A percentile compares a stretch with the other conserved stretches of the same genome.
Conservation (phyloP, 2,888 invertebrate genomes). For the Caenorhabditis wallacei region DNA sequence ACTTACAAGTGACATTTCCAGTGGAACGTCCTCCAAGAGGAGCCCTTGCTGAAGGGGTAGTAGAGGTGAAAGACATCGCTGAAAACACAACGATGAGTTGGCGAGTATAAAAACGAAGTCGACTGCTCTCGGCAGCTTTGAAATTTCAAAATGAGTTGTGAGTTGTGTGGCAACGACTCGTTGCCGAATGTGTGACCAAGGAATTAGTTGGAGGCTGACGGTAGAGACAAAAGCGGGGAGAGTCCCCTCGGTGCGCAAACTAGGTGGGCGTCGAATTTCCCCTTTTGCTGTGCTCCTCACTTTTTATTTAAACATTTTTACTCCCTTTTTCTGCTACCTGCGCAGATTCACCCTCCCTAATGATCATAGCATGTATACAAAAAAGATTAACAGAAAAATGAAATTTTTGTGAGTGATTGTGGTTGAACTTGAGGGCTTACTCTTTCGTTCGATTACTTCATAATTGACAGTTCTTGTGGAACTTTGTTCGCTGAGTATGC, state of each 20-base stretch:
- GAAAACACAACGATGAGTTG: slow-evolving; percentile 31
- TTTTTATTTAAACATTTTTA: slow-evolving; percentile 60
- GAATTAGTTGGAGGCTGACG: slow-evolving; percentile 58
- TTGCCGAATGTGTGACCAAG: slow-evolving; percentile 59
- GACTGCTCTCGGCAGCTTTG: slow-evolving; percentile 34
- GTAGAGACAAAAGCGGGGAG: slow-evolving; percentile 62
- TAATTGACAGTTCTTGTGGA: slow-evolving; percentile 51
- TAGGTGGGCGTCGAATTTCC: slow-evolving; percentile 65
- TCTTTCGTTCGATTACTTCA: slow-evolving; percentile 49
- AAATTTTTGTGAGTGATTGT: slow-evolving; percentile 38
- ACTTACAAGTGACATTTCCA: slow-evolving; percentile 61
- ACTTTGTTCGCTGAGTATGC: slow-evolving; percentile 36
- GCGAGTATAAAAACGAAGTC: slow-evolving; percentile 18
- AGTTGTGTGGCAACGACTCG: slow-evolving; percentile 29
- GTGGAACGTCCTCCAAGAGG: slow-evolving; percentile 74
- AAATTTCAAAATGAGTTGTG: slow-evolving; percentile 57
- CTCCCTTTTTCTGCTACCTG: slow-evolving; percentile 25
- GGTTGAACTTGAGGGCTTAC: slow-evolving; percentile 49
- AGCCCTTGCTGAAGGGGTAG: slow-evolving; percentile 72
- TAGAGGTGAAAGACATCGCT: slow-evolving; percentile 73
- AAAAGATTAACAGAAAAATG: slow-evolving; percentile 55
- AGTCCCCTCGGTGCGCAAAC: slow-evolving; percentile 49
- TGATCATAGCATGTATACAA: slow-evolving; percentile 56
- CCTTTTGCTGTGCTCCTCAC: slow-evolving; percentile 45
- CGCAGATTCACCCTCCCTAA: slow-evolving; percentile 35